Evolutionary conservation across 2,888 invertebrate species (phyloP).

Genomic region (Sinodicranocentrus sp.): DNA sequence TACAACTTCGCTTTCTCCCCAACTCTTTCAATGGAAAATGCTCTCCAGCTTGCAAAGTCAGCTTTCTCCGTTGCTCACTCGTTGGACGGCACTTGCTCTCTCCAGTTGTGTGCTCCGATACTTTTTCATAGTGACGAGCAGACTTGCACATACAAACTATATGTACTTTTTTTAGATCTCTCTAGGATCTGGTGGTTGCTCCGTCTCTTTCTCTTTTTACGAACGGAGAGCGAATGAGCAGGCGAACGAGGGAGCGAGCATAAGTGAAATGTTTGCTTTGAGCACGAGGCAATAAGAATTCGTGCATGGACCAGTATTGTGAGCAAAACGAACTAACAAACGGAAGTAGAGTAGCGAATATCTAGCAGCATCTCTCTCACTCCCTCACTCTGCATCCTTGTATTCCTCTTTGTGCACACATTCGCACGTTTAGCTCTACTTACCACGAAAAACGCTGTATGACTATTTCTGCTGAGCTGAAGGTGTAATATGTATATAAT

Average conservation of each 20-base stretch:
- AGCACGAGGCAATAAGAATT: constrained; percentile 62
- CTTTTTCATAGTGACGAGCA: constrained; percentile 1
- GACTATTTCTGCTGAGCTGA: no score
- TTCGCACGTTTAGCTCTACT: constrained; percentile 5
- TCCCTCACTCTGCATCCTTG: constrained; percentile 8
- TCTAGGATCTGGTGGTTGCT: constrained; percentile 12
- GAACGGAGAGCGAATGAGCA: constrained; percentile 51
- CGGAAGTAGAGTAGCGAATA: constrained; percentile 50
- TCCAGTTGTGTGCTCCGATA: constrained; percentile 40
- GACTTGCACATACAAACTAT: not conserved
- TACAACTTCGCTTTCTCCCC: constrained; percentile 27
- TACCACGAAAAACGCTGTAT: no score
- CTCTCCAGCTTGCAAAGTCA: constrained; percentile 14
- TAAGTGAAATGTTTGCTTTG: constrained; percentile 61
- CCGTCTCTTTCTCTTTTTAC: constrained; percentile 34
- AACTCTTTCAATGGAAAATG: no score
- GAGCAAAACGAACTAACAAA: constrained; percentile 15
- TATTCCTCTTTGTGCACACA: constrained; percentile 16
- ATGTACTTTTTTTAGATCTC: no score
- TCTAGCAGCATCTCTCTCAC: constrained; percentile 35
- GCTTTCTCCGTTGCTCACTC: constrained; percentile 55
- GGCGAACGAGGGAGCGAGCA: constrained; percentile 44
- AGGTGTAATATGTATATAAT: no score
- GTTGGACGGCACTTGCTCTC: constrained; percentile 60
- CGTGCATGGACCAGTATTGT: constrained; percentile 37